These are phyloP conservation scores for Chroicocephalus ridibundus DNA, from an alignment of 2,113 vertebrate genomes.

Conservation along the genomic window DNA sequence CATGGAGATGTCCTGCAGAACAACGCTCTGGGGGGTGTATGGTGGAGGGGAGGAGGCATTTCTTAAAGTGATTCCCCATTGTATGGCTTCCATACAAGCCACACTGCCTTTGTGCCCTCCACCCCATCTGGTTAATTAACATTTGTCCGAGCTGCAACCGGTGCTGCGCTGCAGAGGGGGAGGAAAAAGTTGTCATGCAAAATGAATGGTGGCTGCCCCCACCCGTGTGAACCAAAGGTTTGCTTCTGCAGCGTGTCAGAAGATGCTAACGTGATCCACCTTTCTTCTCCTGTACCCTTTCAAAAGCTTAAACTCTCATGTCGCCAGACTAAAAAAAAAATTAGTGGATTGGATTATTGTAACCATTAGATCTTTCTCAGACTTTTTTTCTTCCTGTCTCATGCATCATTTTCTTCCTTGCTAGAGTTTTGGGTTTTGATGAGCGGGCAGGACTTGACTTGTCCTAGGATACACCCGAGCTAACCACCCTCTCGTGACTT, in stretches of 20 bases:
- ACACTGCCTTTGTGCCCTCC: not conserved
- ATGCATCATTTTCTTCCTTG: not conserved
- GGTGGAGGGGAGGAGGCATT: not conserved
- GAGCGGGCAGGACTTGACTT: not conserved
- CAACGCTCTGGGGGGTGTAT: not conserved
- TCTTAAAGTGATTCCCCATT: not conserved
- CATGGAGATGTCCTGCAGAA: not conserved
- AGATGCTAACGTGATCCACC: not conserved
- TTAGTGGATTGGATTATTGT: not conserved
- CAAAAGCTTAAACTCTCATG: not conserved
- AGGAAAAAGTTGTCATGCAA: not conserved
- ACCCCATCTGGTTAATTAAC: not conserved
- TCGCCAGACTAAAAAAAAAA: not conserved
- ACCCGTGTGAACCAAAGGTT: fast-evolving
- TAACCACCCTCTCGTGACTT: not conserved
- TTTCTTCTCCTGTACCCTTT: not conserved
- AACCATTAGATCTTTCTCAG: not conserved
- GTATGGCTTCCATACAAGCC: not conserved
- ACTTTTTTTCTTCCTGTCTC: not conserved
- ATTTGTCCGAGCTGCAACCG: not conserved
- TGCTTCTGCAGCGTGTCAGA: not conserved
- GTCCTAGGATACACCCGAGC: fast-evolving
- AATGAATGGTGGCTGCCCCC: not conserved
- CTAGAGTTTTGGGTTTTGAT: not conserved
- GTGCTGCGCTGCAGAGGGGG: not conserved